A percentile compares a stretch with the other conserved stretches of the same genome.
phyloP scores from a whole-genome alignment of 2,113 vertebrate genomes.

The Rhodinocichla rosea region DNA sequence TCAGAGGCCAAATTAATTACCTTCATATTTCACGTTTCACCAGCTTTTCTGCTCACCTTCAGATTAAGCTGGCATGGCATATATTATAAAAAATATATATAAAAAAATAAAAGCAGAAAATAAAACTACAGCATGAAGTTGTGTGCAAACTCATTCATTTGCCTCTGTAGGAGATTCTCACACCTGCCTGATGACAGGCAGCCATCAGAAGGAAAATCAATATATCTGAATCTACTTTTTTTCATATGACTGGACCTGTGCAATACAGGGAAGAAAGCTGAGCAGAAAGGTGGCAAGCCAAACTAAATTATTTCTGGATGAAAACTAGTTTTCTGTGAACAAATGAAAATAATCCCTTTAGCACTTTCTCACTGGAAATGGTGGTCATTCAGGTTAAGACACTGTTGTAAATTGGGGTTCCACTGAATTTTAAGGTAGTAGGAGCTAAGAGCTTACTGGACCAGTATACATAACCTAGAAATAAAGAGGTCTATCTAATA shows the following conservation, averaged over 20 bases:
- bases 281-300: not conserved
- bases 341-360: constrained; percentile 1
- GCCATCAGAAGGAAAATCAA: constrained; percentile 8
- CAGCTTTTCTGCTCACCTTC: not conserved
- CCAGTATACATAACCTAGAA: not conserved
- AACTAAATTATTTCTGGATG: not conserved
- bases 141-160: not conserved
- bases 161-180: not conserved
- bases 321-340: not conserved
- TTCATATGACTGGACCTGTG: not conserved
- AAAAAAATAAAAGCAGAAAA: not conserved
- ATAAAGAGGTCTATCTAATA: not conserved
- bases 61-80: not conserved
- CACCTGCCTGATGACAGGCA: not conserved
- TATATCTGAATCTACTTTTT: not conserved
- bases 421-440: not conserved
- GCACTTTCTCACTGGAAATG: not conserved
- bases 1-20: not conserved
- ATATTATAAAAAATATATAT: not conserved
- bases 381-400: not conserved
- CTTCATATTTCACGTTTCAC: not conserved
- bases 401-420: not conserved
- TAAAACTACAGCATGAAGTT: not conserved
- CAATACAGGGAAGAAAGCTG: not conserved
- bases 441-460: not conserved